Evolutionary conservation across 1,140 invertebrate species (phyloP).

Genomic region (Araneus ventricosus): DNA sequence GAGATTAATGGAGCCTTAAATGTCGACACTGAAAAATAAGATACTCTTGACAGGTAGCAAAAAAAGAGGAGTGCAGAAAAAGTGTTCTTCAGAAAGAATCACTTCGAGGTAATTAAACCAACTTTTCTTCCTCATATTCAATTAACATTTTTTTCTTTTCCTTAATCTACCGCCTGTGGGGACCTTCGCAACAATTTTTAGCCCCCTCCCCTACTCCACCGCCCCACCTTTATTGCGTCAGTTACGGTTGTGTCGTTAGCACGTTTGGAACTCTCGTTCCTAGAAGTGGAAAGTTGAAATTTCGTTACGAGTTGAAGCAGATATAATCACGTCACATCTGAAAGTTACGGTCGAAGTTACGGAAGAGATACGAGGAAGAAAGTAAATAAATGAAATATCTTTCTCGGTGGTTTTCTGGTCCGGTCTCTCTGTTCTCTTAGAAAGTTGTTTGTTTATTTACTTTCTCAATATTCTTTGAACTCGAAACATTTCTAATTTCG

Average conservation of each 20-base stretch:
- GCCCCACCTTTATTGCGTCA: background rate
- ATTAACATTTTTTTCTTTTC: background rate
- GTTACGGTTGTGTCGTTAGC: conserved; percentile 6
- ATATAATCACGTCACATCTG: conserved; percentile 38
- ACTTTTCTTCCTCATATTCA: background rate
- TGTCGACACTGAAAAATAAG: background rate
- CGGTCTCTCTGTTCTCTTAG: background rate
- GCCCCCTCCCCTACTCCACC: too few species aligned
- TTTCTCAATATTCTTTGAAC: background rate
- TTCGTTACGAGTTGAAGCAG: conserved; percentile 41
- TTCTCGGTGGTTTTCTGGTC: background rate
- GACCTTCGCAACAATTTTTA: background rate
- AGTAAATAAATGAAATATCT: conserved; percentile 12
- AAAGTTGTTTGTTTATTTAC: background rate
- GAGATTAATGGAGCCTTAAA: background rate
- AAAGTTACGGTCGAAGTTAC: conserved; percentile 17
- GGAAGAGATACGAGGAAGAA: background rate
- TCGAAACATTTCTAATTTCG: background rate
- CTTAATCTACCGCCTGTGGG: background rate
- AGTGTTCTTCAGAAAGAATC: background rate
- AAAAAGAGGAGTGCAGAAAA: background rate
- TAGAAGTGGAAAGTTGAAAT: conserved; percentile 37
- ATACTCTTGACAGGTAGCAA: background rate
- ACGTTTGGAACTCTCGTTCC: background rate
- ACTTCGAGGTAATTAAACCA: conserved; percentile 25